Evolutionary conservation across 2,888 invertebrate genomes (phyloP).

Genomic region (Calameuta filiformis): DNA sequence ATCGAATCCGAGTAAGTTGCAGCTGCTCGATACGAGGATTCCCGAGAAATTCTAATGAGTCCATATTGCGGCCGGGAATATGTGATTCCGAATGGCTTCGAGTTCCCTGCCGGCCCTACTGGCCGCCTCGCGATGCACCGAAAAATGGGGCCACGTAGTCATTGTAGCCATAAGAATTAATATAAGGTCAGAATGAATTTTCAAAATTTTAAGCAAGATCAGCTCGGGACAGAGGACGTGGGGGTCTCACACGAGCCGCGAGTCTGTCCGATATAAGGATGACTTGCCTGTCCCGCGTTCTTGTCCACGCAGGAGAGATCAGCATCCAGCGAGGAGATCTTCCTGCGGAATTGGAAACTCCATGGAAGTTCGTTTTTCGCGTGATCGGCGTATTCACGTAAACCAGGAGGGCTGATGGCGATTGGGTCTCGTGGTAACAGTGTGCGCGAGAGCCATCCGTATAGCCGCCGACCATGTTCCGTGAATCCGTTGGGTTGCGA

Average conservation of each 20-base stretch:
- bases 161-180: not conserved
- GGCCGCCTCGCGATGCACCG: not conserved
- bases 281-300: not conserved
- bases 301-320: not conserved
- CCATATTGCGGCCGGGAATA: not conserved
- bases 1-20: not conserved
- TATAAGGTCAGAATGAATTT: not conserved
- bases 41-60: not conserved
- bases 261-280: too few species aligned
- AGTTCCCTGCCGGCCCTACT: not conserved
- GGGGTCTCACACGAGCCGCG: too few species aligned
- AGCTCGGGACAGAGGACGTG: too few species aligned
- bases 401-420: not conserved
- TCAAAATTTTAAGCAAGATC: not conserved
- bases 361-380: not conserved
- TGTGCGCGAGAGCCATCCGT: conserved; percentile 7
- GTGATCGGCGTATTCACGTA: not conserved
- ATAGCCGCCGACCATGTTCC: conserved; percentile 48
- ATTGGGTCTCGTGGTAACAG: not conserved
- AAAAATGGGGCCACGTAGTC: not conserved
- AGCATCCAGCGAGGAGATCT: not conserved
- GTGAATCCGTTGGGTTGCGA: conserved; percentile 45
- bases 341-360: not conserved
- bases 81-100: not conserved
- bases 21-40: not conserved